Conservation (phyloP, 2,888 invertebrate species). For the Lasioglossum figueresi region DNA sequence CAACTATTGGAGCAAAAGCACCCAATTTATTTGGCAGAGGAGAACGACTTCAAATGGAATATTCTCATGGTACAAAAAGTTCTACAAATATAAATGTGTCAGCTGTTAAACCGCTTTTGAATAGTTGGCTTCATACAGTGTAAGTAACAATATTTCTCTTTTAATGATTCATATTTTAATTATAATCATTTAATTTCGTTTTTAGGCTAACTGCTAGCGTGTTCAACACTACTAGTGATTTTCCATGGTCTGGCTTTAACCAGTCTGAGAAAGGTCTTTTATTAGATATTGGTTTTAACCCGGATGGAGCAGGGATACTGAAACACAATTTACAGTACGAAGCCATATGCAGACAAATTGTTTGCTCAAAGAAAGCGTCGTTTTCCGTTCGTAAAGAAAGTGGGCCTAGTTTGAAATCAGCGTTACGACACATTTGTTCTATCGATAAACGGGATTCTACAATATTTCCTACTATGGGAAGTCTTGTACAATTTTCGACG, state of each 20-base stretch:
- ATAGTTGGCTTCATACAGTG: conserved; percentile 88
- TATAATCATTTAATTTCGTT: conserved; percentile 39
- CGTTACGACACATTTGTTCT: conserved; percentile 91
- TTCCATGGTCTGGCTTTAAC: conserved; percentile 93
- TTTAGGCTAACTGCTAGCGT: conserved; percentile 89
- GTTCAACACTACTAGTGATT: conserved; percentile 91
- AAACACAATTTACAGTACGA: conserved; percentile 96
- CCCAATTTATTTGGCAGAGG: conserved; percentile 96
- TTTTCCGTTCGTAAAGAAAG: conserved; percentile 95
- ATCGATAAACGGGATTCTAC: conserved; percentile 92
- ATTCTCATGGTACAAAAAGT: conserved; percentile 93
- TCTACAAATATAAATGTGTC: conserved; percentile 92
- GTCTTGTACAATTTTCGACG: conserved; percentile 89
- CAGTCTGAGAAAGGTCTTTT: conserved; percentile 91
- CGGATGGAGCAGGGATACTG: conserved; percentile 84
- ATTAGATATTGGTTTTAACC: conserved; percentile 90
- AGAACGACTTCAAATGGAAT: conserved; percentile 92
- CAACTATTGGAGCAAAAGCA: conserved; percentile 90
- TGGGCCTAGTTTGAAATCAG: conserved; percentile 95
- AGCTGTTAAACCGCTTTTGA: conserved; percentile 93
- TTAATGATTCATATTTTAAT: background rate
- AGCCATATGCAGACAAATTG: conserved; percentile 92
- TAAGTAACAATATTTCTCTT: conserved; percentile 81
- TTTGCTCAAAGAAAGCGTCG: conserved; percentile 89
- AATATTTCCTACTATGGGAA: conserved; percentile 92